Percentiles rank a stretch among this genome's conserved stretches.
Conservation (phyloP, 2,113 vertebrate genomes). For the Felis chaus region DNA sequence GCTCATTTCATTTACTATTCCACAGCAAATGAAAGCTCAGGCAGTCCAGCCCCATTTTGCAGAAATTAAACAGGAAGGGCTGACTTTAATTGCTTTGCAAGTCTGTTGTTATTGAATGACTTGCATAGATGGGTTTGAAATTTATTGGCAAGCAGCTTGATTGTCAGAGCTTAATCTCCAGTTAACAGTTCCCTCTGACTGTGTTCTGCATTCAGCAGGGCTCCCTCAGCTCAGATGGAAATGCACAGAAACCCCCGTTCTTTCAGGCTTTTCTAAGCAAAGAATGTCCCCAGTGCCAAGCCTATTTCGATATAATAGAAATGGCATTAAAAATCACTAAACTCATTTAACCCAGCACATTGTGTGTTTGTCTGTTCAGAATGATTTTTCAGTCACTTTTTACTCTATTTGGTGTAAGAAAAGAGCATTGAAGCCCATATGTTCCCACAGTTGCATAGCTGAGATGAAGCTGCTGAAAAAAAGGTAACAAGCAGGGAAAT, state of each 20-base stretch:
- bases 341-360: slow-evolving; percentile 66
- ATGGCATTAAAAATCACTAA: slow-evolving; percentile 72
- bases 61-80: slow-evolving; percentile 68
- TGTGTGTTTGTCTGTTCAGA: slow-evolving; percentile 55
- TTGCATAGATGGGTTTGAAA: slow-evolving; percentile 75
- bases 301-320: slow-evolving; percentile 74
- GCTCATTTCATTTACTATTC: slow-evolving; percentile 37
- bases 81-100: slow-evolving; percentile 77
- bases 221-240: slow-evolving; percentile 73
- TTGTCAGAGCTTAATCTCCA: slow-evolving; percentile 82
- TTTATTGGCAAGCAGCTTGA: slow-evolving; percentile 82
- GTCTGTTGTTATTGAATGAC: slow-evolving; percentile 70
- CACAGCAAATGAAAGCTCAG: slow-evolving; percentile 26
- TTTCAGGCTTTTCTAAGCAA: slow-evolving; percentile 70
- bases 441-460: not conserved
- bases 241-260: slow-evolving; percentile 62
- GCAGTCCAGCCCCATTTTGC: slow-evolving; percentile 47
- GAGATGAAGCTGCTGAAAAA: not conserved
- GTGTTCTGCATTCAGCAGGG: slow-evolving; percentile 72
- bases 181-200: slow-evolving; percentile 76
- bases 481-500: not conserved
- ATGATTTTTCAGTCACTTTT: slow-evolving; percentile 65
- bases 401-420: slow-evolving; percentile 1
- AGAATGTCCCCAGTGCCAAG: slow-evolving; percentile 65
- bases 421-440: not conserved